Conservation (phyloP, 2,888 invertebrate genomes). For the Laspeyria flexula region DNA sequence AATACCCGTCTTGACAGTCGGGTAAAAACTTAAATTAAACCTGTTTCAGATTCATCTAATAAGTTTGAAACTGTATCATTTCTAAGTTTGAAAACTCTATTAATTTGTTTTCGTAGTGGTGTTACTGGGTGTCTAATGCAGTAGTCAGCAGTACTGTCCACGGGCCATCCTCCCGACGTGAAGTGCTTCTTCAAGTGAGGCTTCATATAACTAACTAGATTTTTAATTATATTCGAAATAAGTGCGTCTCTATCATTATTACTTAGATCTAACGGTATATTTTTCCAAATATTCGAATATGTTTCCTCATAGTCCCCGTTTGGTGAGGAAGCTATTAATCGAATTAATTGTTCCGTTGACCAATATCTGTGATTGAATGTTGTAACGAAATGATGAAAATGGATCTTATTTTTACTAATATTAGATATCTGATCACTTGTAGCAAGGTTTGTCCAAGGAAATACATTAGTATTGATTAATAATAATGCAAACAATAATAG, state of each 20-base stretch:
- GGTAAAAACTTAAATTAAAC: too few species aligned
- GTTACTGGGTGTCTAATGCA: too few species aligned
- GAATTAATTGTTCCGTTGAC: neutral
- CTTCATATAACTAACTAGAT: conserved; percentile 6
- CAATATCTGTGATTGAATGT: neutral
- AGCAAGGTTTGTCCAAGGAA: neutral
- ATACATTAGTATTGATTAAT: neutral
- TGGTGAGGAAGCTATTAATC: neutral
- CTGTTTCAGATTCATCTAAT: too few species aligned
- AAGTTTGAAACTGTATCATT: too few species aligned
- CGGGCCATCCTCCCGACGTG: neutral
- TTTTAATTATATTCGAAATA: neutral
- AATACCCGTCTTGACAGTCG: too few species aligned
- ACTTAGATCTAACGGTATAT: too few species aligned
- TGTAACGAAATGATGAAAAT: neutral
- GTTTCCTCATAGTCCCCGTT: too few species aligned
- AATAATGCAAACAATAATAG: neutral
- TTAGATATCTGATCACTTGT: neutral
- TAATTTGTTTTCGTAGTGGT: too few species aligned
- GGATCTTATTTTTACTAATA: neutral
- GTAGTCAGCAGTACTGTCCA: neutral
- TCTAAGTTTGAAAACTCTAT: neutral
- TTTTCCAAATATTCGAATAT: too few species aligned
- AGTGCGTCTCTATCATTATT: neutral
- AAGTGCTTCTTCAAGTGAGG: conserved; percentile 10